phyloP scores from a whole-genome alignment of 2,797 vertebrate species.

The Pitangus sulphuratus region DNA sequence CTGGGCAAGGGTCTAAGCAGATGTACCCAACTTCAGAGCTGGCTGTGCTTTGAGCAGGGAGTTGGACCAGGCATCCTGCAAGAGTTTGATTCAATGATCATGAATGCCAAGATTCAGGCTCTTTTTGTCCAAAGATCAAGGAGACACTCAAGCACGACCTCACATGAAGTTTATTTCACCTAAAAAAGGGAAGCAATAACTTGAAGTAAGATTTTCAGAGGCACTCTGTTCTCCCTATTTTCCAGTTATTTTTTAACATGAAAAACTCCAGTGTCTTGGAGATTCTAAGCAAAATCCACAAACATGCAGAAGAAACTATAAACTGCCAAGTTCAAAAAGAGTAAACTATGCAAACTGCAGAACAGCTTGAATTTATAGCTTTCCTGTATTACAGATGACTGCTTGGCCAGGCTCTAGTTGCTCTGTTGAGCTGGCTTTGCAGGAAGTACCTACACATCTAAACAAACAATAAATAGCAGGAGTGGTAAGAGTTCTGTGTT shows the following conservation, averaged over 20 bases:
- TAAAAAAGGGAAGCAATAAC: background rate
- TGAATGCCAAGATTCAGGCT: background rate
- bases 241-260: background rate
- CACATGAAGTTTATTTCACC: background rate
- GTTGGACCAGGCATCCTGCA: background rate
- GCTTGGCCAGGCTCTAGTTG: background rate
- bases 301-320: background rate
- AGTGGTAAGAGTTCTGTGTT: background rate
- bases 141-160: background rate
- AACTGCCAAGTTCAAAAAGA: conserved; percentile 2
- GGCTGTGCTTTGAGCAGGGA: background rate
- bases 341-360: background rate
- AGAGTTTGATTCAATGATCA: background rate
- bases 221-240: background rate
- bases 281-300: background rate
- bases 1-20: background rate
- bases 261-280: background rate
- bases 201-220: background rate
- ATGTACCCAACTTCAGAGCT: background rate
- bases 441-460: background rate
- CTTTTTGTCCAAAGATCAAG: background rate
- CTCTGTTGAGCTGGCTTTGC: background rate
- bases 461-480: background rate
- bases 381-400: background rate
- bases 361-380: conserved; percentile 29